Evolutionary conservation across 2,113 vertebrate species (phyloP).

Genomic region (Pongo pygmaeus): DNA sequence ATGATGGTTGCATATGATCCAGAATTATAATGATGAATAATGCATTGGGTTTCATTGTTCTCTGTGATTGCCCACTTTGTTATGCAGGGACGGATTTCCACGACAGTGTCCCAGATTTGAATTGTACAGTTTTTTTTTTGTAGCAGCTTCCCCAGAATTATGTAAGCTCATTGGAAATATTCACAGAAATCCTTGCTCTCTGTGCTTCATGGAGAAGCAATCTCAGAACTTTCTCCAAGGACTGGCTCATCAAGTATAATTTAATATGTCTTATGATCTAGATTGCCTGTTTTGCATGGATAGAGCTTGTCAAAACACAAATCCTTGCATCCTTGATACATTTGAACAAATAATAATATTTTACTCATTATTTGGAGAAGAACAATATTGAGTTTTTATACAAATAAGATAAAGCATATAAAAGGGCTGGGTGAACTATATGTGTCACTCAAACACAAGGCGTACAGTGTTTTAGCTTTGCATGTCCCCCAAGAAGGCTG

Average conservation of each 20-base stretch:
- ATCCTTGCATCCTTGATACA: not conserved
- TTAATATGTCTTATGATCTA: not conserved
- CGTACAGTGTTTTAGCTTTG: not conserved
- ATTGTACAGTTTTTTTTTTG: slow-evolving; percentile 44
- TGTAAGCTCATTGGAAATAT: slow-evolving; percentile 52
- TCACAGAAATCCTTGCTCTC: slow-evolving; percentile 20
- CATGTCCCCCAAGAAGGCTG: not conserved
- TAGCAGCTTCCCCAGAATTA: slow-evolving; percentile 50
- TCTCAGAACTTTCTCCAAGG: slow-evolving; percentile 28
- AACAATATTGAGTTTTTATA: slow-evolving; percentile 1
- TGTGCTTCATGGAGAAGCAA: not conserved
- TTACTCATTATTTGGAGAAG: slow-evolving; percentile 11
- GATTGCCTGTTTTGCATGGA: not conserved
- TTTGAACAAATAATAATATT: not conserved
- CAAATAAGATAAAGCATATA: not conserved
- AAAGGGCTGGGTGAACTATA: not conserved
- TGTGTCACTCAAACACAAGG: not conserved
- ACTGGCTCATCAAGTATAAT: not conserved
- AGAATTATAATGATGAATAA: slow-evolving; percentile 65
- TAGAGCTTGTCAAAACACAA: not conserved
- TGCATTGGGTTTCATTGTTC: slow-evolving; percentile 26
- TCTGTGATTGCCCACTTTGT: slow-evolving; percentile 45
- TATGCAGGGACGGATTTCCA: slow-evolving; percentile 53
- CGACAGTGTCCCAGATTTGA: slow-evolving; percentile 50
- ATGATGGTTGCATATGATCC: slow-evolving; percentile 31